Conservation (phyloP, 2,888 invertebrate species). For the Sarcophaga carnaria region DNA sequence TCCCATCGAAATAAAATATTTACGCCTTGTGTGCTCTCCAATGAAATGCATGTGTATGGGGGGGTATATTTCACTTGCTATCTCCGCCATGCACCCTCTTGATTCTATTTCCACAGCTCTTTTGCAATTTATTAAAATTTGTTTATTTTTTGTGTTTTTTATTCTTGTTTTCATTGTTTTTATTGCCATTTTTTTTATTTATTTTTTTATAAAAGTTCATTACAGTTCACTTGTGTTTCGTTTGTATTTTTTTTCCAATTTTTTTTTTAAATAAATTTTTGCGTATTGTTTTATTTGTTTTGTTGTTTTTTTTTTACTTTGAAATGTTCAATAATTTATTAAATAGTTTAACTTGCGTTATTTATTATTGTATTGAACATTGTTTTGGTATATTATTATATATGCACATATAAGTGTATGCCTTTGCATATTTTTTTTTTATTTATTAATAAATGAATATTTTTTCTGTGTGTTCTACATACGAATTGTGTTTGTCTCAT, state of each 20-base stretch:
- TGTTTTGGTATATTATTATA: conserved; percentile 5
- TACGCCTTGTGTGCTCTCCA: no score
- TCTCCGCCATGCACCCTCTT: neutral
- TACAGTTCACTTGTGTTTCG: conserved; percentile 45
- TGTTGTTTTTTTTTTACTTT: conserved; percentile 17
- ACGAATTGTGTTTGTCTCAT: conserved; percentile 48
- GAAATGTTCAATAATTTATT: conserved; percentile 51
- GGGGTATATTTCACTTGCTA: neutral
- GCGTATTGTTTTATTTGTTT: conserved; percentile 3
- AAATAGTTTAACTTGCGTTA: conserved; percentile 61
- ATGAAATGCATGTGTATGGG: no score
- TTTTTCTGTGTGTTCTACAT: conserved; percentile 21
- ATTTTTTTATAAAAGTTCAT: conserved; percentile 48
- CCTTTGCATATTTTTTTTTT: neutral
- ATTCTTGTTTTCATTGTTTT: neutral
- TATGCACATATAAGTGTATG: neutral
- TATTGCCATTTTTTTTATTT: conserved; percentile 43
- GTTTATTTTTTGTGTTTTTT: conserved; percentile 8
- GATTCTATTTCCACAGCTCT: neutral
- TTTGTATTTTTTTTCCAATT: neutral
- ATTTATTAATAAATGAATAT: conserved; percentile 2
- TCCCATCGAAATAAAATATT: no score
- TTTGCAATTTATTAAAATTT: conserved; percentile 4
- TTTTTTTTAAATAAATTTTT: neutral
- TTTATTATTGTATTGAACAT: conserved; percentile 47